Conservation (phyloP, 2,113 vertebrate genomes). For the Macroglossus sobrinus region DNA sequence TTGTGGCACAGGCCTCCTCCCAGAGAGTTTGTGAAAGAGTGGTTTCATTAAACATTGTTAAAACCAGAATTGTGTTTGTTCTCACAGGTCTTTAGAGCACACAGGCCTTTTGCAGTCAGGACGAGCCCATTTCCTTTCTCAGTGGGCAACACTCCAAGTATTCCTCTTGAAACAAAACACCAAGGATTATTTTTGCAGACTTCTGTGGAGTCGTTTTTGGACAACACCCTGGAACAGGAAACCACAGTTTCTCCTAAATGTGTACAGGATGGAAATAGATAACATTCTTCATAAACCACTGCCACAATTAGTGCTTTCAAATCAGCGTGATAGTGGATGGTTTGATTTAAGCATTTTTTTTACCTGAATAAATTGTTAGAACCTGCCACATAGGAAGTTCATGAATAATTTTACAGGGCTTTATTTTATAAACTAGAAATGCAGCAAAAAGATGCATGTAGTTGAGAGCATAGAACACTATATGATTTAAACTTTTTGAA, state of each 20-base stretch:
- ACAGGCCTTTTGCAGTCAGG: constrained; percentile 62
- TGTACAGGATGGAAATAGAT: constrained; percentile 91
- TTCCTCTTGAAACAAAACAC: constrained; percentile 84
- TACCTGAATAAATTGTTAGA: constrained; percentile 46
- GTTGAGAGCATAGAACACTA: background rate
- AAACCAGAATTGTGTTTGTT: constrained; percentile 58
- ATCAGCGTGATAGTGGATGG: constrained; percentile 79
- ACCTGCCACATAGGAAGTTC: background rate
- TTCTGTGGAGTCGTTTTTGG: constrained; percentile 85
- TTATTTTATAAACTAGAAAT: constrained; percentile 49
- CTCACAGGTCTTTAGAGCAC: constrained; percentile 72
- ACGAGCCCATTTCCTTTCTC: constrained; percentile 83
- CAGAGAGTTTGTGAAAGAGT: background rate
- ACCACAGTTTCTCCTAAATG: constrained; percentile 88
- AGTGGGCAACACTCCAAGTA: constrained; percentile 80
- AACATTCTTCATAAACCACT: constrained; percentile 83
- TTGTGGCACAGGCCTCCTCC: accelerated
- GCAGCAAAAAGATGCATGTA: background rate
- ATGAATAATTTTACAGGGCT: background rate
- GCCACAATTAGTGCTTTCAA: constrained; percentile 80
- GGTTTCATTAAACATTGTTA: constrained; percentile 26
- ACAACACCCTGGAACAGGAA: constrained; percentile 94
- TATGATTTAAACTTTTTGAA: background rate
- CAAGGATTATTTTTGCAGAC: constrained; percentile 92
- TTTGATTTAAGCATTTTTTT: constrained; percentile 83